Percentiles rank a stretch among this genome's conserved stretches.
Evolutionary conservation across 2,888 invertebrate species (phyloP).

Genomic region (Brassicogethes aeneus): DNA sequence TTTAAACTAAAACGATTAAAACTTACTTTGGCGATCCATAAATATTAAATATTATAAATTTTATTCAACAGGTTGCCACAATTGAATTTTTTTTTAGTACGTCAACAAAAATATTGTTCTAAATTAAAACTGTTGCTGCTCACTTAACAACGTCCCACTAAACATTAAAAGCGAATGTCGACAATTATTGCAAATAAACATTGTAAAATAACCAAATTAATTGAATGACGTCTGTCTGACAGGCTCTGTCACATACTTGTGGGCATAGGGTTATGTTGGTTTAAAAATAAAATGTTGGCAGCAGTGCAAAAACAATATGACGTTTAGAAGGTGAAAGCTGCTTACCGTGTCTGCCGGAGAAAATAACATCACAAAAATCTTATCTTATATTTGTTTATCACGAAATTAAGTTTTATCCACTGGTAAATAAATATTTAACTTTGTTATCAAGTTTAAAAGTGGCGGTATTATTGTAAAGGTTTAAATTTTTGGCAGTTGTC

Average conservation of each 20-base stretch:
- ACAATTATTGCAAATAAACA: too few relatives aligned
- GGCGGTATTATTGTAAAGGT: background rate
- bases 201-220: too few relatives aligned
- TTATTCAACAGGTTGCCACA: background rate
- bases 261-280: too few relatives aligned
- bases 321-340: slow-evolving; percentile 31
- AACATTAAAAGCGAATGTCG: too few relatives aligned
- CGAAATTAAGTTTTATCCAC: background rate
- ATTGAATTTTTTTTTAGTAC: too few relatives aligned
- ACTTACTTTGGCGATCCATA: background rate
- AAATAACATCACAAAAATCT: slow-evolving; percentile 11
- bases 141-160: too few relatives aligned
- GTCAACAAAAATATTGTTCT: too few relatives aligned
- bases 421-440: background rate
- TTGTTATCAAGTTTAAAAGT: background rate
- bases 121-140: too few relatives aligned
- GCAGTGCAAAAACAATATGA: slow-evolving; percentile 18
- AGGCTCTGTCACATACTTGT: too few relatives aligned
- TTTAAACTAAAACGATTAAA: too few relatives aligned
- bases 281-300: too few relatives aligned
- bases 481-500: background rate
- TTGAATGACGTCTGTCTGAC: too few relatives aligned
- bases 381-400: slow-evolving; percentile 9
- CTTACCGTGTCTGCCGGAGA: slow-evolving; percentile 12
- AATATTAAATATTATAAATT: background rate